A percentile compares a stretch with the other conserved stretches of the same genome.
phyloP scores from a whole-genome alignment of 2,888 invertebrate genomes.

The Patella ulyssiponensis region DNA sequence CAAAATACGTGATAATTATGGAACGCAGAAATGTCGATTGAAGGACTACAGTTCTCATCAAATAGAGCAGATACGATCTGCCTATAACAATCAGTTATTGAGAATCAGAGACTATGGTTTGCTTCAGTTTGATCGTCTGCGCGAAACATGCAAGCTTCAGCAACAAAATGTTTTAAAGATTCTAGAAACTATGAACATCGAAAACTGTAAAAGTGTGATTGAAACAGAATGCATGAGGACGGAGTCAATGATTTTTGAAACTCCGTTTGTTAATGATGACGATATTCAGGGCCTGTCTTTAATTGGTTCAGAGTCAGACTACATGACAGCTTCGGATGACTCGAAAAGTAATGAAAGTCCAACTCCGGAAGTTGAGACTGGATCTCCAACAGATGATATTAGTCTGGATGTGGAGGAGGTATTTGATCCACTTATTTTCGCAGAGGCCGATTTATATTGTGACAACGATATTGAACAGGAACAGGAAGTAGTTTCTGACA shows the following conservation, averaged over 20 bases:
- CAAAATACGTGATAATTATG: conserved; percentile 92
- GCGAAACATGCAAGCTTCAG: conserved; percentile 95
- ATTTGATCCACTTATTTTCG: too few species aligned
- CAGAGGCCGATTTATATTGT: too few species aligned
- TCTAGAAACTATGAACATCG: conserved; percentile 92
- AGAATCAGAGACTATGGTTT: conserved; percentile 95
- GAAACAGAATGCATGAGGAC: conserved; percentile 79
- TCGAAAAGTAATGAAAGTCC: background rate
- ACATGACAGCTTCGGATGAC: conserved; percentile 47
- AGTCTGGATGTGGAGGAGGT: too few species aligned
- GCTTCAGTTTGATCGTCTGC: conserved; percentile 88
- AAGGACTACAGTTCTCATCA: conserved; percentile 93
- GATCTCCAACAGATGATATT: background rate
- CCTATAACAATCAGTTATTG: conserved; percentile 94
- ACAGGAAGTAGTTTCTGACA: too few species aligned
- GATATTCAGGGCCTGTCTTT: conserved; percentile 29
- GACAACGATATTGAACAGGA: too few species aligned
- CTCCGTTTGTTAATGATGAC: conserved; percentile 36
- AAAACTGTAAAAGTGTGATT: conserved; percentile 82
- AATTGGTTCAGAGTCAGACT: conserved; percentile 51
- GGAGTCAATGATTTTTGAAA: conserved; percentile 78
- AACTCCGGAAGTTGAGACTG: background rate
- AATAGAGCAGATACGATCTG: conserved; percentile 93
- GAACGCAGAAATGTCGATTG: conserved; percentile 88
- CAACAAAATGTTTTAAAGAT: conserved; percentile 95